phyloP scores from a whole-genome alignment of 30 jellyfish, hydroid and myxozoan genomes.

The Aurelia aurita complex sp. Pacific region DNA sequence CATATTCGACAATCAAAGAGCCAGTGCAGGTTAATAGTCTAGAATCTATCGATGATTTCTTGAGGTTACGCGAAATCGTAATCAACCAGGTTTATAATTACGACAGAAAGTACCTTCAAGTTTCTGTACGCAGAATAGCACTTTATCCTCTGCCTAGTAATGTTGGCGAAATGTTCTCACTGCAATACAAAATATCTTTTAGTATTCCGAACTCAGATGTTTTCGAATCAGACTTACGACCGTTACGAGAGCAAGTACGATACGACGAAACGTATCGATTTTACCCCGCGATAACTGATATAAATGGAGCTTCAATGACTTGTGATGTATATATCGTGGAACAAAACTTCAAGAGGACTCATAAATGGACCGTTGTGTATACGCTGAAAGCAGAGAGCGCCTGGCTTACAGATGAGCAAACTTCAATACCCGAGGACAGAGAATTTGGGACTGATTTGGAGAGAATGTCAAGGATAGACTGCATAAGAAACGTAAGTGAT shows the following conservation, averaged over 20 bases:
- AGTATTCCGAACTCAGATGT: not conserved
- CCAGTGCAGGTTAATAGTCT: not conserved
- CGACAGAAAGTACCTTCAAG: conserved; percentile 14
- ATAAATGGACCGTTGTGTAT: not conserved
- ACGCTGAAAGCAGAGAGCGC: not conserved
- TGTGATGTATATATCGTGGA: conserved; percentile 5
- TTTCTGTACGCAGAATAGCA: not conserved
- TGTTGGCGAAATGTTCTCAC: not conserved
- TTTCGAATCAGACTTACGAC: conserved; percentile 20
- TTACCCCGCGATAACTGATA: not conserved
- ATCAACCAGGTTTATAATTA: conserved; percentile 1
- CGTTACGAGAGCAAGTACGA: conserved; percentile 19
- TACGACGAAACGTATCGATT: conserved; percentile 35
- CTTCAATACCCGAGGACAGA: conserved; percentile 10
- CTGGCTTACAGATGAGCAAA: not conserved
- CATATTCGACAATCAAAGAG: not conserved
- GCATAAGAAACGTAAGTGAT: not conserved
- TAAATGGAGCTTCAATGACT: conserved; percentile 5
- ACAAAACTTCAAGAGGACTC: not conserved
- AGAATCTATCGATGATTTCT: not conserved
- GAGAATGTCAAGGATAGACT: not conserved
- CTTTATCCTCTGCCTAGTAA: conserved; percentile 19
- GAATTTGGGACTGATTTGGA: not conserved
- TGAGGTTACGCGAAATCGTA: conserved; percentile 9
- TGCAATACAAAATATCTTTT: conserved; percentile 20